phyloP scores from a whole-genome alignment of 2,888 invertebrate genomes.

The Eristalis pertinax region DNA sequence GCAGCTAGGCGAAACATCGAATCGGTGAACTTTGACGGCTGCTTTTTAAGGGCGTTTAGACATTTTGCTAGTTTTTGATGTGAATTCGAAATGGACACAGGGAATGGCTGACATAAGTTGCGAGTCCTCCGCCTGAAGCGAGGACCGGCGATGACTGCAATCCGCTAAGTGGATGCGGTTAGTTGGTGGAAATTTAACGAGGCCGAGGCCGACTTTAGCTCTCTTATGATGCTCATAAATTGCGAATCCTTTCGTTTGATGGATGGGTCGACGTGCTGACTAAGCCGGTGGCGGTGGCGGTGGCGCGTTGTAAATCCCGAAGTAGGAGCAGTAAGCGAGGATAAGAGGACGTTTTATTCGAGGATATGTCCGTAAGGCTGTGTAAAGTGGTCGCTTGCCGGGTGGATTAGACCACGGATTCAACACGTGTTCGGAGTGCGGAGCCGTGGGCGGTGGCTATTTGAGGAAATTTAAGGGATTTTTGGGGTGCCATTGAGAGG shows the following conservation, averaged over 20 bases:
- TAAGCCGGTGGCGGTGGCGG: background rate
- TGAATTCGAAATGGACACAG: background rate
- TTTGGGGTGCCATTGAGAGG: too few species aligned
- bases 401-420: background rate
- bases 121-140: background rate
- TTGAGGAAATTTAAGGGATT: background rate
- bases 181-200: background rate
- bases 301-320: background rate
- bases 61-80: background rate
- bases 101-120: background rate
- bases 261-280: background rate
- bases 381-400: background rate
- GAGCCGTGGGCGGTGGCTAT: background rate
- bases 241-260: background rate
- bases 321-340: background rate
- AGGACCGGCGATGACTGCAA: background rate
- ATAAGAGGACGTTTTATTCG: background rate
- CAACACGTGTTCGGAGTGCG: background rate
- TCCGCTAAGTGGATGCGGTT: background rate
- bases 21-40: background rate
- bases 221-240: background rate
- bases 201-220: background rate
- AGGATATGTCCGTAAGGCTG: too few species aligned
- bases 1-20: background rate
- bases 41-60: background rate